Evolutionary conservation across 1,140 invertebrate genomes (phyloP).

Genomic region (Gonioctena quinquepunctata): DNA sequence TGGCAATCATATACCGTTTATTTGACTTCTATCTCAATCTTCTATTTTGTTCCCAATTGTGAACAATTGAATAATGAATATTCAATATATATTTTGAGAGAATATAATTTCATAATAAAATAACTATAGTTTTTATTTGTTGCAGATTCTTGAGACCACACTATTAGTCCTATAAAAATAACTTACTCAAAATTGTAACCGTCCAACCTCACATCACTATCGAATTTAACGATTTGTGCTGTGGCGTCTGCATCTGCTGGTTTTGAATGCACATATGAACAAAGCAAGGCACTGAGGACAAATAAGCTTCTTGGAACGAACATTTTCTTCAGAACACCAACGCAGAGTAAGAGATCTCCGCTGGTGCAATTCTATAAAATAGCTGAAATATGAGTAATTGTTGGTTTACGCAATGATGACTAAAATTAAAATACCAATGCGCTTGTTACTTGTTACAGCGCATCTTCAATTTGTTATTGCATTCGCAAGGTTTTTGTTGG

Average conservation of each 20-base stretch:
- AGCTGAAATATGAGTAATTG: constrained; percentile 9
- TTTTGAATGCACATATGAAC: not conserved
- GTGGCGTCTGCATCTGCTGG: not conserved
- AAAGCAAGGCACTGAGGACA: not conserved
- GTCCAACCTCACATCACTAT: constrained; percentile 7
- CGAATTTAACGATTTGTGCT: constrained; percentile 2
- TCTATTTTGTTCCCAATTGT: too few species aligned
- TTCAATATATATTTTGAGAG: too few species aligned
- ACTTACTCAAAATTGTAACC: constrained; percentile 13
- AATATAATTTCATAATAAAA: too few species aligned
- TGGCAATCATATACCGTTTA: too few species aligned
- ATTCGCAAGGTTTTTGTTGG: constrained; percentile 4
- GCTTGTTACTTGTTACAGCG: not conserved
- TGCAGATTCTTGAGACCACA: too few species aligned
- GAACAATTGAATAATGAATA: too few species aligned
- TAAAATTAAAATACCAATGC: constrained; percentile 9
- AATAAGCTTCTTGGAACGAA: not conserved
- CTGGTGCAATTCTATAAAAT: constrained; percentile 12
- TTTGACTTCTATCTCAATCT: too few species aligned
- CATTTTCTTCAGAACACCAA: constrained; percentile 9
- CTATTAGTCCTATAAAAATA: too few species aligned
- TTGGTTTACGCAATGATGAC: not conserved
- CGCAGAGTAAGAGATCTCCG: constrained; percentile 4
- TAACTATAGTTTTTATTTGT: too few species aligned
- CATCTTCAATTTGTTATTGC: constrained; percentile 14